Conservation (phyloP, 1,140 invertebrate species). For the Halotydeus destructor region DNA sequence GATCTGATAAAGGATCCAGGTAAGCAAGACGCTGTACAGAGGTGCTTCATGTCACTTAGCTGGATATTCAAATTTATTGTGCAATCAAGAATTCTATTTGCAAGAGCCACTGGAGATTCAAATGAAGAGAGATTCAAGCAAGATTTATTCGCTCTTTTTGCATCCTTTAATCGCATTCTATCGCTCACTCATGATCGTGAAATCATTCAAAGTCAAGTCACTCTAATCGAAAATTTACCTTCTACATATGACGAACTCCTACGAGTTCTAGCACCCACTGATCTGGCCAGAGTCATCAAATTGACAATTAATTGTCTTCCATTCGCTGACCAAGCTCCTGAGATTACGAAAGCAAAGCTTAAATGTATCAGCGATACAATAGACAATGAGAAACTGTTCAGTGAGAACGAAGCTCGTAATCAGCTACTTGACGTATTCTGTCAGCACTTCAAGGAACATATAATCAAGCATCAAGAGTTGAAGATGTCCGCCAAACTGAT, state of each 20-base stretch:
- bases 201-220: conserved; percentile 54
- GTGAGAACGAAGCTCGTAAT: conserved; percentile 34
- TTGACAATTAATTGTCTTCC: conserved; percentile 43
- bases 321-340: conserved; percentile 23
- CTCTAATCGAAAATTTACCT: conserved; percentile 4
- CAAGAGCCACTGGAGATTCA: conserved; percentile 60
- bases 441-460: conserved; percentile 50
- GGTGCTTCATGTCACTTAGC: conserved; percentile 71
- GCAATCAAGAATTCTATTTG: conserved; percentile 67
- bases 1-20: conserved; percentile 43
- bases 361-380: conserved; percentile 46
- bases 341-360: conserved; percentile 46
- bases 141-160: conserved; percentile 51
- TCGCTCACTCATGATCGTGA: conserved; percentile 39
- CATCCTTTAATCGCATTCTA: conserved; percentile 50
- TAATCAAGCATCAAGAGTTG: conserved; percentile 55
- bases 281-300: conserved; percentile 43
- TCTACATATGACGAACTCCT: conserved; percentile 26
- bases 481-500: conserved; percentile 66
- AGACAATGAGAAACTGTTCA: conserved; percentile 42
- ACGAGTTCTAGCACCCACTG: conserved; percentile 36
- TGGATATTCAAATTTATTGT: conserved; percentile 91
- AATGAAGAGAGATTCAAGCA: conserved; percentile 61
- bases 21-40: conserved; percentile 61
- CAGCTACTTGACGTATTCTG: conserved; percentile 39